These are phyloP conservation scores for Alethe castanea DNA, from an alignment of 2,113 vertebrate species.

Conservation along the genomic window DNA sequence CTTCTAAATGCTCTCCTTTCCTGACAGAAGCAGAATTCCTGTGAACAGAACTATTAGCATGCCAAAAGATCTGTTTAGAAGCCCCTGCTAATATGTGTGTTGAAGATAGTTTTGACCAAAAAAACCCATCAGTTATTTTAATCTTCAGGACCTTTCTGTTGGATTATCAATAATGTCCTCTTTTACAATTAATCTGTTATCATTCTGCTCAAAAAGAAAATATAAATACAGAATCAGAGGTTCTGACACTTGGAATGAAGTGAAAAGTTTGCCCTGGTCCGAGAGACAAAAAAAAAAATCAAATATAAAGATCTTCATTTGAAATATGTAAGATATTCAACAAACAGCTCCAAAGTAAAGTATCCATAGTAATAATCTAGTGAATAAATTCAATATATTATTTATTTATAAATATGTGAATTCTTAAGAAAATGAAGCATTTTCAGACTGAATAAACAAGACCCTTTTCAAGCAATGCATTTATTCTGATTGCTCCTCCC, in stretches of 20 bases:
- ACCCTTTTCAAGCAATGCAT: neutral
- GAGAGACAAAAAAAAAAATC: neutral
- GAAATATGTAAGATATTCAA: neutral
- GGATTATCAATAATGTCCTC: neutral
- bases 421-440: neutral
- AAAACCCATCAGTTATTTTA: neutral
- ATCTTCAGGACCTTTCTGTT: neutral
- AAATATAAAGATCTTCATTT: neutral
- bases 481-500: neutral
- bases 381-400: neutral
- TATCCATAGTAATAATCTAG: neutral
- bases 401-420: neutral
- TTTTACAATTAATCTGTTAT: neutral
- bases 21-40: neutral
- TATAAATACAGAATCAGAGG: neutral
- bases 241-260: neutral
- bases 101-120: neutral
- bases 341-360: neutral
- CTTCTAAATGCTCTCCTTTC: neutral
- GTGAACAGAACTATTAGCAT: neutral
- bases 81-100: neutral
- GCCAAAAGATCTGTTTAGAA: neutral
- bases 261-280: neutral
- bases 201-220: neutral
- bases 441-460: slow-evolving; percentile 3